phyloP scores from a whole-genome alignment of 2,113 vertebrate genomes.

The Sinocyclocheilus maitianheensis region DNA sequence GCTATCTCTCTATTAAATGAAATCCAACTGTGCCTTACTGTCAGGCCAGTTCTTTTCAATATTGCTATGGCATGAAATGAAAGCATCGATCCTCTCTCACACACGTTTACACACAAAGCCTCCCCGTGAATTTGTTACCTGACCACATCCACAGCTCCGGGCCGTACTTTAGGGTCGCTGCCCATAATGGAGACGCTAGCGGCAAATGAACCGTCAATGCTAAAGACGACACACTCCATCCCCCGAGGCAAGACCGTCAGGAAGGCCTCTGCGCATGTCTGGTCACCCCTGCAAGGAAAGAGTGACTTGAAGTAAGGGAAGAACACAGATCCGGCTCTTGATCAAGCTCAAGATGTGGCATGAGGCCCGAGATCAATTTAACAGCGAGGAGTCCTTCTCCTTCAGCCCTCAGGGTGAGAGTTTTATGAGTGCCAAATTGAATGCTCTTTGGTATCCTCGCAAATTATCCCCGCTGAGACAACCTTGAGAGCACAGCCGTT shows the following conservation, averaged over 20 bases:
- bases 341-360: constrained; percentile 9
- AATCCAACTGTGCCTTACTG: constrained; percentile 32
- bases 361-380: constrained; percentile 2
- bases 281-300: constrained; percentile 83
- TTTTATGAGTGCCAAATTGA: constrained; percentile 33
- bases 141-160: constrained; percentile 94
- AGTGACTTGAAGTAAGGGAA: neutral
- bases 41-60: constrained; percentile 22
- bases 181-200: constrained; percentile 99
- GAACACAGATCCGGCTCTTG: constrained; percentile 6
- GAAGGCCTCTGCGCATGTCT: constrained; percentile 89
- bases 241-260: constrained; percentile 90
- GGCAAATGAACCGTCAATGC: constrained; percentile 97
- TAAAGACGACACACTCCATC: constrained; percentile 98
- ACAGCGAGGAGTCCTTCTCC: neutral
- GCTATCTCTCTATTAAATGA: constrained; percentile 29
- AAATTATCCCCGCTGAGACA: constrained; percentile 18
- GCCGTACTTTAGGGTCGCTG: constrained; percentile 95
- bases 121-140: constrained; percentile 72
- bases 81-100: constrained; percentile 3
- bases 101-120: neutral
- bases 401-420: constrained; percentile 18
- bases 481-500: constrained; percentile 6
- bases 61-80: constrained; percentile 22
- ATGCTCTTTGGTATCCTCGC: neutral